Evolutionary conservation across 2,113 vertebrate genomes (phyloP).

Genomic region (Albula glossodonta): DNA sequence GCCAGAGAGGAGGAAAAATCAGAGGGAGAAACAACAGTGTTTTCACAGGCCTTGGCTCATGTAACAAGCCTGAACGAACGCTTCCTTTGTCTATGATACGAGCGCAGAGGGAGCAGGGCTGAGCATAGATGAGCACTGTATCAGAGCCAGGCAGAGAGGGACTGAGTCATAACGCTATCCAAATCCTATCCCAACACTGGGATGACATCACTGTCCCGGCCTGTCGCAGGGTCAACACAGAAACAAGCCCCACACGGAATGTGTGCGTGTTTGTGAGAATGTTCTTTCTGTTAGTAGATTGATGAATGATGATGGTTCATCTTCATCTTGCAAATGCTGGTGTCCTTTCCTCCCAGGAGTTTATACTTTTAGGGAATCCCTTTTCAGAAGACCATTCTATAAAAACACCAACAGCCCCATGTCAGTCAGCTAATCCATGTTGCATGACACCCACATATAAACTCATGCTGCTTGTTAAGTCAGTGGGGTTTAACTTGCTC

Average conservation of each 20-base stretch:
- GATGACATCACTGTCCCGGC: neutral
- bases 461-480: conserved; percentile 28
- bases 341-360: neutral
- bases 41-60: neutral
- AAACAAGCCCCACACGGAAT: neutral
- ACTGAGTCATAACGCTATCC: neutral
- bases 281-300: neutral
- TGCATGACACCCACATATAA: no score
- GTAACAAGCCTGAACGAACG: neutral
- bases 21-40: neutral
- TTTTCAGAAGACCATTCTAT: conserved; percentile 74
- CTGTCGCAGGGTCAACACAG: no score
- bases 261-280: neutral
- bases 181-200: neutral
- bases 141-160: neutral
- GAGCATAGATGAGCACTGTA: neutral
- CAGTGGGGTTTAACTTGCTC: neutral
- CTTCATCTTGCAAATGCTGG: neutral
- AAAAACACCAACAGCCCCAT: conserved; percentile 64
- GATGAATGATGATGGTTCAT: neutral
- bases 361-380: conserved; percentile 74
- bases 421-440: conserved; percentile 45
- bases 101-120: no score
- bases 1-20: neutral
- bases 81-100: neutral